Evolutionary conservation across 2,888 invertebrate species (phyloP).

Genomic region (Platycheirus rosarum): DNA sequence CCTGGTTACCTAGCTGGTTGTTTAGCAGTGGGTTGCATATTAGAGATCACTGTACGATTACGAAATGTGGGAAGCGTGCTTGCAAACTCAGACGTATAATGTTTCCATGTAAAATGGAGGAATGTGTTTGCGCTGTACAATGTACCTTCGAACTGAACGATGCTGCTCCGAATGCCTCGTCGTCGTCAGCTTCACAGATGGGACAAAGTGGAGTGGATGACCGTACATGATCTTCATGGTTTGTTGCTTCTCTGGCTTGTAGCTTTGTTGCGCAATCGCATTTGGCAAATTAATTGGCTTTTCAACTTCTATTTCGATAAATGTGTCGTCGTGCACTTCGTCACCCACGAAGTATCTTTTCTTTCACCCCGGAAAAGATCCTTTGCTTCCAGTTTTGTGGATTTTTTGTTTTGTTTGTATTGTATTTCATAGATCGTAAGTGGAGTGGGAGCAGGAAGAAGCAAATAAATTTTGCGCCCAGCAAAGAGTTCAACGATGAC

Average conservation of each 20-base stretch:
- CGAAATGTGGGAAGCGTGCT: constrained; percentile 70
- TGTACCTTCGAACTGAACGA: neutral
- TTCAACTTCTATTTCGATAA: constrained; percentile 57
- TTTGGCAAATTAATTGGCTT: constrained; percentile 61
- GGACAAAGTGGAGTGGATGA: constrained; percentile 43
- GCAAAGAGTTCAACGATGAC: constrained; percentile 67
- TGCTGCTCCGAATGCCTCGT: constrained; percentile 23
- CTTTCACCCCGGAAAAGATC: constrained; percentile 37
- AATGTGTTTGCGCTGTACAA: constrained; percentile 33
- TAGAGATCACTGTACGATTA: constrained; percentile 70
- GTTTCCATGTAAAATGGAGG: constrained; percentile 38
- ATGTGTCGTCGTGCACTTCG: constrained; percentile 34
- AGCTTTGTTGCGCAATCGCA: constrained; percentile 56
- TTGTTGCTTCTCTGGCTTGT: constrained; percentile 31
- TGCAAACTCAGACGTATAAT: constrained; percentile 17
- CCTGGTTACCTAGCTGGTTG: constrained; percentile 57
- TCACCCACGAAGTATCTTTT: constrained; percentile 57
- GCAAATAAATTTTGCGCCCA: constrained; percentile 56
- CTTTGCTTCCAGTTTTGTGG: constrained; percentile 38
- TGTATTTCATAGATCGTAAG: constrained; percentile 20
- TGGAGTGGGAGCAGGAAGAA: constrained; percentile 48
- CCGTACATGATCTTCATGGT: constrained; percentile 65
- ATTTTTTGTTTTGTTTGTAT: no score
- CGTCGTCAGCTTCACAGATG: constrained; percentile 20
- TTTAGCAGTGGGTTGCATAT: constrained; percentile 64